Conservation (phyloP, 2,797 vertebrate species). For the Myiothlypis chrysogaster region DNA sequence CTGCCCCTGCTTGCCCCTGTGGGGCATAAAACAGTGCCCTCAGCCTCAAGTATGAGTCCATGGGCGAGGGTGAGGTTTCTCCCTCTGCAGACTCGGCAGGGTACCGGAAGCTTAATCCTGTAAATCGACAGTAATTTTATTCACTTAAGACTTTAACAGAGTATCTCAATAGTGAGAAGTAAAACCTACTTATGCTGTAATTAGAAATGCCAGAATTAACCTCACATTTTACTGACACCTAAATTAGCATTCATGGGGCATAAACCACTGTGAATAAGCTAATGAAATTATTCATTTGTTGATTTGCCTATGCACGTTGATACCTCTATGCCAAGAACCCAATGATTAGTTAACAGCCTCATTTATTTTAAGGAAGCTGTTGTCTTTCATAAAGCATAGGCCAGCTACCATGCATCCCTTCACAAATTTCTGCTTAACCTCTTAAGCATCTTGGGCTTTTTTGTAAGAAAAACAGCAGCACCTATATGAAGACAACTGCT, state of each 20-base stretch:
- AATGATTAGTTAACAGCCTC: background rate
- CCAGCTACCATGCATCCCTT: background rate
- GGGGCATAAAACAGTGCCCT: rapidly evolving
- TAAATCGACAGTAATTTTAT: background rate
- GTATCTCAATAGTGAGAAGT: background rate
- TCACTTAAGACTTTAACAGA: background rate
- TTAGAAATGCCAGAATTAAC: background rate
- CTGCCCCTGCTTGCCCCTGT: background rate
- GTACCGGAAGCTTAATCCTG: background rate
- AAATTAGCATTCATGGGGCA: background rate
- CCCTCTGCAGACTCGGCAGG: background rate
- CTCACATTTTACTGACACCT: background rate
- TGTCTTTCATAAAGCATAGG: background rate
- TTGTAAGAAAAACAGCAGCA: background rate
- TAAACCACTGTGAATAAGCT: background rate
- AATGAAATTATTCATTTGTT: slow-evolving; percentile 18
- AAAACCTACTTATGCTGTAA: background rate
- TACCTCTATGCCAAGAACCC: background rate
- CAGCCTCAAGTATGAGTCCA: background rate
- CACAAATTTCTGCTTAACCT: background rate
- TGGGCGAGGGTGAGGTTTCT: background rate
- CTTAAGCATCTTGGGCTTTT: background rate
- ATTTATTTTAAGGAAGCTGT: slow-evolving; percentile 33
- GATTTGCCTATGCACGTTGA: background rate
- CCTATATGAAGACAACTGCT: background rate